These are phyloP conservation scores for Semaprochilodus insignis DNA, from an alignment of 2,797 vertebrate genomes.

Conservation along the genomic window DNA sequence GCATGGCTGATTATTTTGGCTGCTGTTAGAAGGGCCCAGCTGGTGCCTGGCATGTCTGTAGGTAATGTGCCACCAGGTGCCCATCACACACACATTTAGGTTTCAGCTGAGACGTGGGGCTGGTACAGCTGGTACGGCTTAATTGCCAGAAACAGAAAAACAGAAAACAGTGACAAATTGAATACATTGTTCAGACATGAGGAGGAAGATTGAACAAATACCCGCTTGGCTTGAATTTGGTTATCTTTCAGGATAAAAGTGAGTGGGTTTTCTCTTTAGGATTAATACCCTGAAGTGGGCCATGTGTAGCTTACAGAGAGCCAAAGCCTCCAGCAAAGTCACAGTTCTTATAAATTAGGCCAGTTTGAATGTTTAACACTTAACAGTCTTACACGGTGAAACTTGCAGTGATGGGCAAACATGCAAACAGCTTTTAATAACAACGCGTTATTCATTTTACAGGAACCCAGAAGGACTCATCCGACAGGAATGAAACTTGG, in stretches of 20 bases:
- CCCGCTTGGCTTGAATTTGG: too few species aligned
- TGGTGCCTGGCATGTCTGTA: constrained; percentile 23
- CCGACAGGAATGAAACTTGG: too few species aligned
- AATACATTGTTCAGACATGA: not conserved
- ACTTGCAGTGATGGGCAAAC: too few species aligned
- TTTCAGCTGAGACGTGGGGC: constrained; percentile 5
- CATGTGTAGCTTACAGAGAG: not conserved
- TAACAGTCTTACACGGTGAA: not conserved
- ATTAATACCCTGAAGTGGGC: not conserved
- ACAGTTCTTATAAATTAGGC: constrained; percentile 16
- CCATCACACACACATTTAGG: constrained; percentile 16
- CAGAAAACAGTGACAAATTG: not conserved
- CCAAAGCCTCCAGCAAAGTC: constrained; percentile 28
- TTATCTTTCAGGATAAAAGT: too few species aligned
- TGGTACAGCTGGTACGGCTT: constrained; percentile 29
- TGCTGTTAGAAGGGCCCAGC: constrained; percentile 26
- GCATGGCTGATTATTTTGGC: constrained; percentile 25
- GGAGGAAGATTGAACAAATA: not conserved
- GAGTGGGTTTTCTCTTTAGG: not conserved
- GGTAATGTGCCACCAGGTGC: constrained; percentile 18
- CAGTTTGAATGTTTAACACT: constrained; percentile 5
- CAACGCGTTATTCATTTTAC: too few species aligned
- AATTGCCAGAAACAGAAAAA: constrained; percentile 8
- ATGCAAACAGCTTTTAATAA: too few species aligned
- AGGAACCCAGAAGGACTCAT: too few species aligned